A percentile compares a stretch with the other conserved stretches of the same genome.
phyloP scores from a whole-genome alignment of 1,140 invertebrate genomes.

The Bombyx mori region ASM3026992v2 NC_085129.1:17738501-17739000 shows the following conservation, averaged over 20 bases:
- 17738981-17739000: too few species aligned
- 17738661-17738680: too few species aligned
- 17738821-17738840: conserved; percentile 90
- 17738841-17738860: conserved; percentile 85
- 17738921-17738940: not conserved
- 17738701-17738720: not conserved
- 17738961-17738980: too few species aligned
- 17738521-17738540: too few species aligned
- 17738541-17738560: too few species aligned
- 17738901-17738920: conserved; percentile 73
- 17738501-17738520: too few species aligned
- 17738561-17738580: too few species aligned
- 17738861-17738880: conserved; percentile 89
- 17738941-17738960: too few species aligned
- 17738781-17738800: conserved; percentile 79
- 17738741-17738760: conserved; percentile 93
- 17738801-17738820: conserved; percentile 89
- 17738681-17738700: not conserved
- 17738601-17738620: too few species aligned
- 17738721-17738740: conserved; percentile 72
- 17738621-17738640: not conserved
- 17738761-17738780: conserved; percentile 83
- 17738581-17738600: too few species aligned
- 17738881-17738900: conserved; percentile 78
- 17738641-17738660: not conserved